Evolutionary conservation across 2,797 vertebrate species (phyloP).

Genomic region (Chaenodraco wilsoni): DNA sequence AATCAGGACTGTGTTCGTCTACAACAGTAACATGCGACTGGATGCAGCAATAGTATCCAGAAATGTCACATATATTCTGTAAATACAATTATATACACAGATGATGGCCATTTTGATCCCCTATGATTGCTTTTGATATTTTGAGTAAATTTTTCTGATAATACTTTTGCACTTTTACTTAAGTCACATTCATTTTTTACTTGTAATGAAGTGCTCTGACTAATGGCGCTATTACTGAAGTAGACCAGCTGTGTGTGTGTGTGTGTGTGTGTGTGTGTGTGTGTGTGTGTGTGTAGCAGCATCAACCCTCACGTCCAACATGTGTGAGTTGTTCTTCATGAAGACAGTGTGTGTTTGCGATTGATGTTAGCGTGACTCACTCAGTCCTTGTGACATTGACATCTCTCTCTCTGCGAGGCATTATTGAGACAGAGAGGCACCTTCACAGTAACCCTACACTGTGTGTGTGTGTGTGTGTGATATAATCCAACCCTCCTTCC

Average conservation of each 20-base stretch:
- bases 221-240: no score
- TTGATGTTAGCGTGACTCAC: constrained; percentile 47
- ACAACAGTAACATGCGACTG: no score
- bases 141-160: no score
- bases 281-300: constrained; percentile 1
- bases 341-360: constrained; percentile 45
- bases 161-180: no score
- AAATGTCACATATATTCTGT: no score
- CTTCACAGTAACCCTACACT: constrained; percentile 73
- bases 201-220: not conserved
- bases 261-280: no score
- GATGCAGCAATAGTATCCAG: no score
- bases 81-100: no score
- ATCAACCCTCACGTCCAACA: not conserved
- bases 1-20: no score
- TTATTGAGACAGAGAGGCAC: constrained; percentile 74
- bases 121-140: no score
- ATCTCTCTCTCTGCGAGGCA: constrained; percentile 58
- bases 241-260: not conserved
- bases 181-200: not conserved
- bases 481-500: constrained; percentile 15
- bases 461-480: not conserved
- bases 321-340: constrained; percentile 36
- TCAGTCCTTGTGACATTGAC: constrained; percentile 73
- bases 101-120: no score